Evolutionary conservation across 35 echinoderm and acorn worm species (phyloP), one percentile per base, ranked within the genome.

Genomic region (Heliocidaris tuberculata): DNA sequence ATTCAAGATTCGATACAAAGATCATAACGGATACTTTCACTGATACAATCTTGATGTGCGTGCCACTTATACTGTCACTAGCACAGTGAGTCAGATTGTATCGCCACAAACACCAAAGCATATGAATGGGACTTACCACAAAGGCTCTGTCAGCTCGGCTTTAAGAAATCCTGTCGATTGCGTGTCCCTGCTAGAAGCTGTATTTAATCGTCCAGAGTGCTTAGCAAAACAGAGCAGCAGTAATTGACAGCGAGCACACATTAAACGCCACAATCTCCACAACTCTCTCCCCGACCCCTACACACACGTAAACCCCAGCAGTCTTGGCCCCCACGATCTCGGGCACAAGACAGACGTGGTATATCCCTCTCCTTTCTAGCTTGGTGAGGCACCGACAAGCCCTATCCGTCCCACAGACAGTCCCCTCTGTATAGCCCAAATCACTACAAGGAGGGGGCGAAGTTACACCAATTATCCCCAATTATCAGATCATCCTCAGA

Each of bases 161-260:
- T 48, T 48, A 89, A 89, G 91, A 59, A 93, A 59, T 32, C 91
- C 49, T 31, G 91, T 30, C 91, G 48, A 50, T 52, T 93, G 29
- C 31, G n/a, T 48, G 47, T 93, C 91, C 91, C 91, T 48, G 48
- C 50, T 29, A 93, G 91, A 93, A 31, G 48, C 91, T 49, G 91
- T 93, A 93, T 93, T 59, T 93, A 93, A 93, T 93, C 47, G 91
- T 49, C 91, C 47, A 89, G 91, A 93, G 91, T 93, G 91, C n/a
- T 93, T 93, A 93, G 91, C 91, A 59, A 49, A 59, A 93, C 48
- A 93, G 91, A 93, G 91, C 91, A 10, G 91, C 91, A 93, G 50
- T 93, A 93, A 93, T 93, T 93, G 91, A 93, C 91, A 93, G 91
- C 50, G 91, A 52, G 29, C 50, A 93, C 91, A 59, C 91, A 93